Conservation (phyloP, 2,888 invertebrate species). For the Seira sanloemensis region DNA sequence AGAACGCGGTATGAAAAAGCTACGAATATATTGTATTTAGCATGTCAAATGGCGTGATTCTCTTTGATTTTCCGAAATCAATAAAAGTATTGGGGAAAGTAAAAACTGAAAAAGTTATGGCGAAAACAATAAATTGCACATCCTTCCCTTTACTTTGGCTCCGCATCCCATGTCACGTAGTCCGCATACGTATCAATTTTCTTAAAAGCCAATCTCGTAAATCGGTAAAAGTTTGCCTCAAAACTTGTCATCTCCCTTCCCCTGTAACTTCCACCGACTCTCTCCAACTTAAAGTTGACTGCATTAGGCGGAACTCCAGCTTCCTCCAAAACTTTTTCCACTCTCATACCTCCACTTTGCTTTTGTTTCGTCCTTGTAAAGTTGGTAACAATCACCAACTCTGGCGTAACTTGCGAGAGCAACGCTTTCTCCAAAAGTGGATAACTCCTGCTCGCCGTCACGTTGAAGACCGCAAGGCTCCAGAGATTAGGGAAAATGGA, state of each 20-base stretch:
- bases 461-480: conserved; percentile 40
- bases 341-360: neutral
- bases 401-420: neutral
- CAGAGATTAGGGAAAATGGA: conserved; percentile 29
- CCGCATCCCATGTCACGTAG: conserved; percentile 52
- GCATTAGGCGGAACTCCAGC: conserved; percentile 17
- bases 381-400: conserved; percentile 38
- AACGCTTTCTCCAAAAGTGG: conserved; percentile 26
- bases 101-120: neutral
- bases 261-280: conserved; percentile 24
- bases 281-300: conserved; percentile 21
- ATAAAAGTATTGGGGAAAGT: too few relatives aligned
- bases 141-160: conserved; percentile 22
- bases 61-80: too few relatives aligned
- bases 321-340: conserved; percentile 15
- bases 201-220: conserved; percentile 42
- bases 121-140: neutral
- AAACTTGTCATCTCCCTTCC: conserved; percentile 37
- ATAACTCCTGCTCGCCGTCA: conserved; percentile 24
- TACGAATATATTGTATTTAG: too few relatives aligned
- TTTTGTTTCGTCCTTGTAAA: neutral
- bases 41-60: too few relatives aligned
- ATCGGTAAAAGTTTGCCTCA: conserved; percentile 50
- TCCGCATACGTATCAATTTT: conserved; percentile 56
- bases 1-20: too few relatives aligned